A percentile compares a stretch with the other conserved stretches of the same genome.
Conservation (phyloP, 2,113 vertebrate genomes). For the Passer montanus region DNA sequence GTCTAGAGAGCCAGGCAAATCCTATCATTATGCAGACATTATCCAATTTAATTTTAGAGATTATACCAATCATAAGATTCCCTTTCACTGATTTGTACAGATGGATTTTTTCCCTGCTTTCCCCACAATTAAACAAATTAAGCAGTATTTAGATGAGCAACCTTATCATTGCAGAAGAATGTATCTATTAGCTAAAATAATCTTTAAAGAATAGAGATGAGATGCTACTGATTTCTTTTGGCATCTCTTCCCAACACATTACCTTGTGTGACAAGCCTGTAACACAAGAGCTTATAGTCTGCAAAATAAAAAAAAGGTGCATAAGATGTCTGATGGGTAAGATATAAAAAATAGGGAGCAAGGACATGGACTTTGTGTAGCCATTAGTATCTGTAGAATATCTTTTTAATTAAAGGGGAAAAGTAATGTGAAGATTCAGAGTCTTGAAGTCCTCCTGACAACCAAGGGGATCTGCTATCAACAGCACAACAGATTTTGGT, state of each 20-base stretch:
- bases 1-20: slow-evolving; percentile 29
- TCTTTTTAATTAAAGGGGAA: background rate
- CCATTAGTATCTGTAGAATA: background rate
- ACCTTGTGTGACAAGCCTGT: slow-evolving; percentile 40
- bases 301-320: slow-evolving; percentile 37
- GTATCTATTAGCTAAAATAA: slow-evolving; percentile 29
- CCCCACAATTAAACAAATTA: slow-evolving; percentile 50
- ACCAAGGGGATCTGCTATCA: background rate
- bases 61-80: slow-evolving; percentile 40
- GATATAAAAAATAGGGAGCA: background rate
- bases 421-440: background rate
- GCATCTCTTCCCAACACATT: slow-evolving; percentile 19
- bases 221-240: slow-evolving; percentile 25
- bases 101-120: slow-evolving; percentile 27
- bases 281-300: slow-evolving; percentile 4
- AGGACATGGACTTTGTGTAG: background rate
- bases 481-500: background rate
- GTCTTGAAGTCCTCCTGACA: background rate
- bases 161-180: slow-evolving; percentile 22
- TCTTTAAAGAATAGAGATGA: background rate
- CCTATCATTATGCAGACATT: slow-evolving; percentile 42
- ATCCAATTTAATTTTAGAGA: slow-evolving; percentile 52
- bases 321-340: background rate
- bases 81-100: slow-evolving; percentile 13
- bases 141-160: slow-evolving; percentile 41